phyloP scores from a whole-genome alignment of 53 echinoderm and acorn worm genomes.

The Temnopleurus reevesii region DNA sequence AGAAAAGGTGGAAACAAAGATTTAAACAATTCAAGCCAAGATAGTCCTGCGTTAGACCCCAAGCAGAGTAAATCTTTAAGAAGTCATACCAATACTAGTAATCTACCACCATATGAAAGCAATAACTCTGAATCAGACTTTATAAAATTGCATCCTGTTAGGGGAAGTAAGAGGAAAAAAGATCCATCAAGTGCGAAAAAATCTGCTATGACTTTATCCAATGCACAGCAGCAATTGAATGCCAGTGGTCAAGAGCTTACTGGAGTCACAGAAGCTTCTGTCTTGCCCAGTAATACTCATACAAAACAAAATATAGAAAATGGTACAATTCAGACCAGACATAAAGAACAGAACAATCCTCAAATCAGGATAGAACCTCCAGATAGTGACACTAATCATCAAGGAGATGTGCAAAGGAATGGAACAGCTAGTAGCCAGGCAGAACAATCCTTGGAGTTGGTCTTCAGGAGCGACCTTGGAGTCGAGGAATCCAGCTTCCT shows the following conservation, averaged over 20 bases:
- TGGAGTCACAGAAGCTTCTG: background rate
- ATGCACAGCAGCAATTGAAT: background rate
- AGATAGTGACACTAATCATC: background rate
- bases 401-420: background rate
- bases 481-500: constrained; percentile 67
- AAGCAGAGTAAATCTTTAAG: background rate
- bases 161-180: background rate
- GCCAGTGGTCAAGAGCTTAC: background rate
- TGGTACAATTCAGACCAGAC: too few relatives aligned
- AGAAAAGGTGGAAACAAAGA: background rate
- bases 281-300: background rate
- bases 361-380: background rate
- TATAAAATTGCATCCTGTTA: background rate
- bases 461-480: constrained; percentile 75
- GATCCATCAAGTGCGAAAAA: background rate
- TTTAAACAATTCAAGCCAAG: background rate
- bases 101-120: background rate
- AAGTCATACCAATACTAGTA: background rate
- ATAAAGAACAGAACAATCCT: background rate
- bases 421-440: background rate
- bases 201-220: background rate
- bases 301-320: background rate
- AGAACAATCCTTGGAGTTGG: constrained; percentile 50
- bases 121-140: constrained; percentile 39
- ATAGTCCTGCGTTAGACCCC: background rate